Base-by-base conservation (phyloP, 2,113 vertebrate genomes). In the Corynorhinus townsendii region DNA sequence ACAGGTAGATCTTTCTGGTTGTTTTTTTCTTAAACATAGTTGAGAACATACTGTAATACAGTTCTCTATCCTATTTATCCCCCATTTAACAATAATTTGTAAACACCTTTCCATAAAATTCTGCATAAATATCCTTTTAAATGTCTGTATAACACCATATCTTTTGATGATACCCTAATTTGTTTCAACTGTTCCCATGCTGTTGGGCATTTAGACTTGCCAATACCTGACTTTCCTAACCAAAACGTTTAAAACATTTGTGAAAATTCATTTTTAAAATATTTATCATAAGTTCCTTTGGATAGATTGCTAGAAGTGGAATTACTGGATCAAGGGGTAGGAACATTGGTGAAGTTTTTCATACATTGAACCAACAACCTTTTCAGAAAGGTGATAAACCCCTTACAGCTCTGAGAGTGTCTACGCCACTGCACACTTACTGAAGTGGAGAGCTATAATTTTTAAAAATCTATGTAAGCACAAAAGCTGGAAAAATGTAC, bases 121-220 rank as follows among this genome's bases (percentile, higher is more conserved):
- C 26, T 86, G 83, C 30, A 86, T 71, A 83, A 86, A 72, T 30
- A 89, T 7, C 45, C 54, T 66, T 95, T 62, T 40, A n/a, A 86
- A 92, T 76, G 19, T 49, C n/a, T 96, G 20, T 17, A 16, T 92
- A 80, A 87, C 9, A 43, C 35, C 28, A 0, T 71, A 43, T 88
- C 59, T 95, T 94, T 96, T 59, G 33, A 79, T 20, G 38, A 68
- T 30, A 95, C 9, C 59, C 75, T 43, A 86, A 73, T 95, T 68
- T 59, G 64, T 66, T 83, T 73, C 80, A 88, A 86, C 28, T 73
- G n/a, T 52, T 90, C 14, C 6, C 16, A 54, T 82, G 1, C 81
- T 91, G 20, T 45, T 82, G 40, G 68, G 47, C 40, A 93, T 59
- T 54, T 73, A 56, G n/a, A 68, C 24, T 2, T 80, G 47, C 19